Conservation (phyloP, 2,888 invertebrate species). For the Lasioglossum figueresi region DNA sequence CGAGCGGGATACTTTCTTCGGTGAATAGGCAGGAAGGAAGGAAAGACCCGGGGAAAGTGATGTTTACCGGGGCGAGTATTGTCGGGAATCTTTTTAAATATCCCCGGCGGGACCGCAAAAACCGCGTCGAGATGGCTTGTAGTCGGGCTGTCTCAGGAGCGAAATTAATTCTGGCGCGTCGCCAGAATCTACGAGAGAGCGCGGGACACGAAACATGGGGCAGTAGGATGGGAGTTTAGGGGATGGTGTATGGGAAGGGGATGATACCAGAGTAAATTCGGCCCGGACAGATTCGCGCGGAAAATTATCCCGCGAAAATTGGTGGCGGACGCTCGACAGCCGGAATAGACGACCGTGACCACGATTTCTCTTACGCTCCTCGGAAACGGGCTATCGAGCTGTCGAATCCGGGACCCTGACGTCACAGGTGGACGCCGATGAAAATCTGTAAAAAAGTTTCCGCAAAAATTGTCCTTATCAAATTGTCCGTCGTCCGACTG, state of each 20-base stretch:
- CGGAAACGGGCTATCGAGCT: slow-evolving; percentile 73
- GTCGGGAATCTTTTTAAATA: slow-evolving; percentile 43
- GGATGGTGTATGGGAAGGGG: background rate
- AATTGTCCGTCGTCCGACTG: too few relatives aligned
- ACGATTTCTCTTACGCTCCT: slow-evolving; percentile 49
- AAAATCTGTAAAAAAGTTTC: too few relatives aligned
- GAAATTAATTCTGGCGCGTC: slow-evolving; percentile 73
- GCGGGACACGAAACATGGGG: slow-evolving; percentile 45
- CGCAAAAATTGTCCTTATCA: too few relatives aligned
- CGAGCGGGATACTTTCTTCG: background rate
- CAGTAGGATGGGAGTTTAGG: background rate
- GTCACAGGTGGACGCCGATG: slow-evolving; percentile 44
- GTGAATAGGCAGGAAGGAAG: background rate
- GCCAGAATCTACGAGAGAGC: slow-evolving; percentile 59
- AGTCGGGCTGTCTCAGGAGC: slow-evolving; percentile 48
- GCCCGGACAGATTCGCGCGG: slow-evolving; percentile 53
- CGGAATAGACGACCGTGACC: slow-evolving; percentile 61
- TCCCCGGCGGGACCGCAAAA: slow-evolving; percentile 31
- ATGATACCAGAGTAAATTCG: slow-evolving; percentile 37
- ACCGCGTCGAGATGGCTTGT: slow-evolving; percentile 25
- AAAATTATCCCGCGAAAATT: slow-evolving; percentile 60
- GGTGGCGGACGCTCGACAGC: slow-evolving; percentile 43
- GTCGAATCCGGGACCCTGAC: slow-evolving; percentile 59
- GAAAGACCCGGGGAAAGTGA: slow-evolving; percentile 36
- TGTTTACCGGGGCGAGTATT: slow-evolving; percentile 17